Base-by-base conservation (phyloP, 2,888 invertebrate genomes). In the Lomographa bimaculata region DNA sequence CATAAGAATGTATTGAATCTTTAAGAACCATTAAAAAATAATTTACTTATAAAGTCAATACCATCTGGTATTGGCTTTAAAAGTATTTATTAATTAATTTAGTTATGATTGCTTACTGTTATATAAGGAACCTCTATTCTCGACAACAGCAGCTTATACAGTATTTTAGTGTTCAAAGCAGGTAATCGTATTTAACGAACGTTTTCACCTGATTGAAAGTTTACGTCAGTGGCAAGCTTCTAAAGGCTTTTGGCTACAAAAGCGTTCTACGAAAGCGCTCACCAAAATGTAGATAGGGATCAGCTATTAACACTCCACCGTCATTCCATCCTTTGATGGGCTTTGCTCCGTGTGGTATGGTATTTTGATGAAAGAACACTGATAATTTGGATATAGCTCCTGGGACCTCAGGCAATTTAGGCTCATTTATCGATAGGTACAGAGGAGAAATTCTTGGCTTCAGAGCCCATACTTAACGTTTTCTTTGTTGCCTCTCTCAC, bases 251-350 rank as follows among this genome's bases (percentile, higher is more conserved):
- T 25, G 50, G 54, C 50, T 56, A 69, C 69, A 68, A 71, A 67
- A 64, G 64, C 48, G 40, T 47, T 41, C 35, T 37, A 47, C 53
- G 53, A 59, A 60, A 58, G 51, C 52, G 48, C 57, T 56, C 60
- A 71, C 73, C 66, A 71, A 72, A 73, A 73, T 50, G 59, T 42
- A 69, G 76, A 76, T 75, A 74, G 48, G 60, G 60, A 76, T 75
- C 74, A 76, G 76, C 72, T 62, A 76, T 76, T 75, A 76, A 73
- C 73, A 72, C 75, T 68, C 64, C 53, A 60, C 55, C 58, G 57
- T 54, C 64, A 57, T 59, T 57, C 57, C 54, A 56, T 68, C 71
- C 71, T 71, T 72, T 72, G 71, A 72, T 55, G 47, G 54, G 36
- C 57, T 57, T 54, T 55, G 53, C 61, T 60, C 53, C 46, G 54